phyloP scores from a whole-genome alignment of 1,140 invertebrate species.

The Penaeus japonicus region DNA sequence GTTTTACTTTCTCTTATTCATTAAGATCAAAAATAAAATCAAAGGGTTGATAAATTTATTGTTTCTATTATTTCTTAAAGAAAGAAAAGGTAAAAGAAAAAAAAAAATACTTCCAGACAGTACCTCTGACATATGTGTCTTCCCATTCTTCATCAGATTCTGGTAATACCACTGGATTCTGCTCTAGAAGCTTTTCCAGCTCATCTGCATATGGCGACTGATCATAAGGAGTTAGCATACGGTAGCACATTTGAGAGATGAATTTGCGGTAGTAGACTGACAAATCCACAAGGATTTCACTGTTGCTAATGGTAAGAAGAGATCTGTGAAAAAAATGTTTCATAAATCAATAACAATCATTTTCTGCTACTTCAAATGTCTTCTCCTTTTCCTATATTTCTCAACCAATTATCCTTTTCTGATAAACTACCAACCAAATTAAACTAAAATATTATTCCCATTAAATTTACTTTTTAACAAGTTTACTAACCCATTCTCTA shows the following conservation, averaged over 20 bases:
- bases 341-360: not conserved
- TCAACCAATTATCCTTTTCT: not conserved
- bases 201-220: conserved; percentile 24
- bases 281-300: conserved; percentile 14
- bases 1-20: too few species aligned
- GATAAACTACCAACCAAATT: too few species aligned
- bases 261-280: conserved; percentile 31
- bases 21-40: too few species aligned
- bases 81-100: not conserved
- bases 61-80: too few species aligned
- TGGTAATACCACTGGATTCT: conserved; percentile 26
- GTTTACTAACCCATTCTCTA: conserved; percentile 70
- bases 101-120: not conserved
- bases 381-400: too few species aligned
- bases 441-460: not conserved
- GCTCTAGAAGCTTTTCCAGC: conserved; percentile 13
- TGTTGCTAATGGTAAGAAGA: conserved; percentile 2
- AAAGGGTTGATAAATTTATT: too few species aligned
- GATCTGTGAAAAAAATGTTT: not conserved
- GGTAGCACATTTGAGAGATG: conserved; percentile 24
- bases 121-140: conserved; percentile 20
- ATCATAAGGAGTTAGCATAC: conserved; percentile 33
- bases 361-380: not conserved
- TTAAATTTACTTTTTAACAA: not conserved
- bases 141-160: conserved; percentile 47